Percentiles rank a stretch among this genome's conserved stretches.
phyloP scores from a whole-genome alignment of 2,888 invertebrate genomes.

The Eurois occulta region DNA sequence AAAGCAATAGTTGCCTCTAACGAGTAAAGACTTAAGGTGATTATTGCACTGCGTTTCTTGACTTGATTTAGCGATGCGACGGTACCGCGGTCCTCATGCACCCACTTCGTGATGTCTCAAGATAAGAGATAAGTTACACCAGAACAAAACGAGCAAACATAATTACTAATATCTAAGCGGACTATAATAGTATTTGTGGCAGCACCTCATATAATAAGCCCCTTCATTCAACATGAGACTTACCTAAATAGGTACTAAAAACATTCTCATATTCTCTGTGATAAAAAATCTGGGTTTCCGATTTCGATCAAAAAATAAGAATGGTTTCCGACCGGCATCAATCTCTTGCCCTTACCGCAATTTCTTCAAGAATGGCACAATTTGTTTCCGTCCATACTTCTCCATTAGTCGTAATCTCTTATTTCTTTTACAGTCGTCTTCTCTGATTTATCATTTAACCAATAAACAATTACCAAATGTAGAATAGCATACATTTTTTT shows the following conservation, averaged over 20 bases:
- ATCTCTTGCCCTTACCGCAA: neutral
- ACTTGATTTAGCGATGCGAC: neutral
- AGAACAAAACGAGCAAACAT: neutral
- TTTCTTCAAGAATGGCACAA: neutral
- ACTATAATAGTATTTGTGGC: too few species aligned
- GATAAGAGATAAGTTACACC: neutral
- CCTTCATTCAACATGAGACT: neutral
- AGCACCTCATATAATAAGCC: neutral
- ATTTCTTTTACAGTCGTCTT: neutral
- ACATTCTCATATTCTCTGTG: neutral
- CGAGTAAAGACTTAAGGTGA: neutral
- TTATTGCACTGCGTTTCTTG: constrained; percentile 8
- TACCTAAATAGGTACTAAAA: too few species aligned
- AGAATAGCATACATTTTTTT: neutral
- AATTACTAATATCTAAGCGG: neutral
- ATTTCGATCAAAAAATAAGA: neutral
- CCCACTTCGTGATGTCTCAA: neutral
- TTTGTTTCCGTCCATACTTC: neutral
- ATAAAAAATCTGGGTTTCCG: neutral
- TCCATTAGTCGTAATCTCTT: neutral
- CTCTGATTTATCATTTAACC: neutral
- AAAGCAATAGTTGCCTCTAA: neutral
- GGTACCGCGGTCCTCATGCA: neutral
- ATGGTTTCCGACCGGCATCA: neutral
- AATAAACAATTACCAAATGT: neutral